Base-by-base conservation (phyloP, 1,140 invertebrate species). In the Scaptodrosophila lebanonensis region DNA sequence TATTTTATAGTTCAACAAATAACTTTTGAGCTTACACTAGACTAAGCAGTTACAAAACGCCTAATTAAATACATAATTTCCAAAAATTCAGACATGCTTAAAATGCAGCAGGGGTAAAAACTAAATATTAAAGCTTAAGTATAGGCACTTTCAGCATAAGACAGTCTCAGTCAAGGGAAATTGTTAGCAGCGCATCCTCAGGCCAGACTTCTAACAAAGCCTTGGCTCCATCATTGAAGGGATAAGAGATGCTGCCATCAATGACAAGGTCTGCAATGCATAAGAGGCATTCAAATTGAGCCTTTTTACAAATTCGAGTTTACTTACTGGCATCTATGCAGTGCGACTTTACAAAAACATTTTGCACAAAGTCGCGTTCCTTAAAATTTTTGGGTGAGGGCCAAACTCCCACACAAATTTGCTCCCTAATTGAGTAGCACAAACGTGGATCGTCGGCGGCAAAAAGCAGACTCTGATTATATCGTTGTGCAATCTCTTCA, bases 221-320 rank as follows among this genome's bases (percentile, higher is more conserved):
- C 63, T 93, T 90, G 0, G 96, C 93, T 2, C 98, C 98, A 85
- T 98, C 95, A 88, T 98, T 98, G 87, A 99, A 99, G 0, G 92
- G 91, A 83, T 96, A 97, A 0, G 95, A 96, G 5, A 98, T 92
- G 44, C 96, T 96, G 12, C 98, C 98, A 88, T 99, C 98, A n/a
- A 99, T 92, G 0, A 99, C 97, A 7, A 99, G 88, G 83, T 93
- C 94, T 91, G 70, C 2, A 44, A 66, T 13, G 2, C 16, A 17
- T n/a, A 0, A 13, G 12, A 39, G 39, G 8, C 5, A 35, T 22
- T 1, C 4, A 45, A 9, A 1, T 20, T 11, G 36, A 15, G 1
- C 1, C 0, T 15, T 17, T 15, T 22, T 30, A 2, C 18, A 13
- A 8, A 12, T 2, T 15, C 0, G 11, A 7, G 5, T 33, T 4